Conservation (phyloP, 2,888 invertebrate genomes). For the Xestia c-nigrum region DNA sequence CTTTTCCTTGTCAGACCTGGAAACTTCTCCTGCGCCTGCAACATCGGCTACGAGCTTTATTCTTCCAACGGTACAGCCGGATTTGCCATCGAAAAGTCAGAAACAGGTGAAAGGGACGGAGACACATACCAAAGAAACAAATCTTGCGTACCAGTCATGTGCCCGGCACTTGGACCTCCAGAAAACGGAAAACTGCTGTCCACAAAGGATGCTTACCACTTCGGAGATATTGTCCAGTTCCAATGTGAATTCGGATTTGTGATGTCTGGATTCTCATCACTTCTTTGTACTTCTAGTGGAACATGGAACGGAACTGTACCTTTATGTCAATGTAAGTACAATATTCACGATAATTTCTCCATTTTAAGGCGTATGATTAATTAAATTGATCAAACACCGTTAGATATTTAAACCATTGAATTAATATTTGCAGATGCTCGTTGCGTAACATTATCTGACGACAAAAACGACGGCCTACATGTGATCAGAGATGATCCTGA, state of each 20-base stretch:
- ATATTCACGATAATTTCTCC: background rate
- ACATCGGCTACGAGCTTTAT: conserved; percentile 97
- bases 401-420: background rate
- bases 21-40: conserved; percentile 96
- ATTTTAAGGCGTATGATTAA: background rate
- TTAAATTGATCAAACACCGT: background rate
- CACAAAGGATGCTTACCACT: conserved; percentile 95
- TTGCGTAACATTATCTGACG: conserved; percentile 97
- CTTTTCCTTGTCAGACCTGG: conserved; percentile 92
- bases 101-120: conserved; percentile 96
- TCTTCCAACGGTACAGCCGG: conserved; percentile 97
- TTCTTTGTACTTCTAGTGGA: conserved; percentile 97
- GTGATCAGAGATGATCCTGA: conserved; percentile 95
- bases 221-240: conserved; percentile 97
- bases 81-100: conserved; percentile 94
- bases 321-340: conserved; percentile 96
- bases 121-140: conserved; percentile 97
- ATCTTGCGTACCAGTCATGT: conserved; percentile 98
- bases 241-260: conserved; percentile 98
- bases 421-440: conserved; percentile 93
- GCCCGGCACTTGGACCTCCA: conserved; percentile 93
- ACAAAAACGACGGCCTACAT: conserved; percentile 95
- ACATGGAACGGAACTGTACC: conserved; percentile 98
- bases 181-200: conserved; percentile 96
- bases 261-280: conserved; percentile 96